Percentiles rank a stretch among this genome's conserved stretches.
phyloP scores from a whole-genome alignment of 1,140 invertebrate species.

The Macrocentrus cingulum region DNA sequence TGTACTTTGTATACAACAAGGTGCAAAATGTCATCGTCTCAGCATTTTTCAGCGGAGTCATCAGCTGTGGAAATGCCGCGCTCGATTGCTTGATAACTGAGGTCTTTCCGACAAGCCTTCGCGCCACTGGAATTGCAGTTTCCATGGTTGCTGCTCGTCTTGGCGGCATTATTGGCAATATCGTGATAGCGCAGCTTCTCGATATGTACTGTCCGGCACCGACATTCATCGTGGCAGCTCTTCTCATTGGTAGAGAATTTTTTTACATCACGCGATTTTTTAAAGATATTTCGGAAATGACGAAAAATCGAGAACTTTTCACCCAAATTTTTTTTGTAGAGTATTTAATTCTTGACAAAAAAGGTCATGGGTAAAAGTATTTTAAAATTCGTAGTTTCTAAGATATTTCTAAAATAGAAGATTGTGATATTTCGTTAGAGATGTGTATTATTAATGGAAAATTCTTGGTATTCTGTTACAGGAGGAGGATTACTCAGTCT shows the following conservation, averaged over 20 bases:
- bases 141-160: constrained; percentile 84
- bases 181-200: constrained; percentile 79
- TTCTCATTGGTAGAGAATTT: constrained; percentile 71
- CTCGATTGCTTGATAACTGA: constrained; percentile 86
- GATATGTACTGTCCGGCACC: constrained; percentile 82
- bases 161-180: constrained; percentile 84
- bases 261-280: no score
- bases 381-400: no score
- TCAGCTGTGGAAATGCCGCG: constrained; percentile 85
- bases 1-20: constrained; percentile 83
- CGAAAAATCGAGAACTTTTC: neutral
- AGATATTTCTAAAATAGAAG: no score
- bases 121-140: constrained; percentile 82
- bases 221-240: constrained; percentile 79
- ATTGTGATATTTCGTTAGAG: no score
- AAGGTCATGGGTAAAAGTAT: no score
- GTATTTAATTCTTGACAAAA: no score
- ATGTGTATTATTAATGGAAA: no score
- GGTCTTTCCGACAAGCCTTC: constrained; percentile 85
- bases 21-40: constrained; percentile 80
- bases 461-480: constrained; percentile 48
- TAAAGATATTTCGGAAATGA: neutral
- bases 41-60: constrained; percentile 83
- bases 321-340: no score
- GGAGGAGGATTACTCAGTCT: constrained; percentile 81